Evolutionary conservation across 2,888 invertebrate species (phyloP), one percentile per base, ranked within the genome.

Genomic region (Ormyrus labotus): DNA sequence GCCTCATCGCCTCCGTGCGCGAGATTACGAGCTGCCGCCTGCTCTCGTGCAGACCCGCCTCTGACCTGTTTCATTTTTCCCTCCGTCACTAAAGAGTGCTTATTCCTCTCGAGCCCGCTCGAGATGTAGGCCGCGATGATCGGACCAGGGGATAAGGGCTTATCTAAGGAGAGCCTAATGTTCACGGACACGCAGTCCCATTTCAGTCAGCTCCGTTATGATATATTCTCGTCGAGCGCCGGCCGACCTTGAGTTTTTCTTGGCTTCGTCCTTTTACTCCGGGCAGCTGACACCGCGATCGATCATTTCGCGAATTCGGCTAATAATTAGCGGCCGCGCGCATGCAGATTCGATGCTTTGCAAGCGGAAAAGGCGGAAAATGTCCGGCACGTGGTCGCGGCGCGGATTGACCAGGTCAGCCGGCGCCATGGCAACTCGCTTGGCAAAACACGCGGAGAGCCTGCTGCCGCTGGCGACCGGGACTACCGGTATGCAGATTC

Each of bases 351-450:
- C 34, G 34, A 34, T 34, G 34, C 34, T 34, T 34, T 34, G 34
- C 34, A 34, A 34, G 34, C 34, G 34, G 34, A 34, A 34, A 34
- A 34, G 34, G 34, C 34, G 34, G 34, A 34, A 34, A 34, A 4
- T 34, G 4, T 34, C 34, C 34, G 50, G n/a, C 90, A 90, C 89
- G 90, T 90, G 90, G 86, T 86, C 57, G 50, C 57, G 50, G 47
- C 34, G 34, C 34, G 81, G 81, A 88, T 85, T 90, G 90, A 90
- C 90, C 90, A 88, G 90, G 90, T 90, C 90, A 90, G 84, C 87
- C 85, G 88, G 84, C 87, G 72, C 87, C 87, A 88, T 88, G 87
- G 90, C 86, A 88, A 90, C 90, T 11, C 57, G 1, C 45, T 47
- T 8, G 64, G 67, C 78, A 78, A 57, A 81, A 81, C 78, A 78